Conservation (phyloP, 2,113 vertebrate species). For the Acanthisitta chloris region DNA sequence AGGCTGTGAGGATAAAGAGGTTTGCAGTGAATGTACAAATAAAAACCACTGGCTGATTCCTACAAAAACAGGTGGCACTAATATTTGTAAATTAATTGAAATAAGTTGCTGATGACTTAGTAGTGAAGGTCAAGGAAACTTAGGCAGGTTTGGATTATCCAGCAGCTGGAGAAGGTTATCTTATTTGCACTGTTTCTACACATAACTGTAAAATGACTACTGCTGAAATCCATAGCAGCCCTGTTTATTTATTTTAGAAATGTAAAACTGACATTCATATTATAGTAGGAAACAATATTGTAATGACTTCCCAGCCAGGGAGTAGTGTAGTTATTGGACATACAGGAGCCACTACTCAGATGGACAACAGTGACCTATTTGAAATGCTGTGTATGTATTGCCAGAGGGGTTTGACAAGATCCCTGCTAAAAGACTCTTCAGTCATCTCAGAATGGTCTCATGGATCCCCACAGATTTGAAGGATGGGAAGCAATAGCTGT, state of each 20-base stretch:
- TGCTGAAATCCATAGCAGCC: not conserved
- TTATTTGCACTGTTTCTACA: conserved; percentile 38
- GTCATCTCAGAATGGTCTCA: not conserved
- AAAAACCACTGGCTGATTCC: not conserved
- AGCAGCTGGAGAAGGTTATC: conserved; percentile 60
- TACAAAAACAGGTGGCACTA: not conserved
- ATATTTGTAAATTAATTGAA: conserved; percentile 42
- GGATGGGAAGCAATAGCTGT: not conserved
- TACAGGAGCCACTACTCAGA: not conserved
- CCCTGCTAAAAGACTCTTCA: not conserved
- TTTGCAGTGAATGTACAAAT: not conserved
- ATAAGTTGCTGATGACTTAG: not conserved
- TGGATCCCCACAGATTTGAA: not conserved
- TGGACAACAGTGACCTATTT: not conserved
- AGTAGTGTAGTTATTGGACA: not conserved
- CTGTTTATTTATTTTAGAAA: conserved; percentile 32
- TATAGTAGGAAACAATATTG: not conserved
- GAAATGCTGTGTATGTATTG: not conserved
- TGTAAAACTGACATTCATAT: conserved; percentile 24
- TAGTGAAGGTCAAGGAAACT: not conserved
- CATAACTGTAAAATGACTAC: conserved; percentile 1
- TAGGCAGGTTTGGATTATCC: conserved; percentile 26
- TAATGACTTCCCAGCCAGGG: not conserved
- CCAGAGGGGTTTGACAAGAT: not conserved
- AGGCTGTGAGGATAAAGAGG: not conserved